Conservation (phyloP, 2,888 invertebrate genomes). For the Proisotoma minuta region DNA sequence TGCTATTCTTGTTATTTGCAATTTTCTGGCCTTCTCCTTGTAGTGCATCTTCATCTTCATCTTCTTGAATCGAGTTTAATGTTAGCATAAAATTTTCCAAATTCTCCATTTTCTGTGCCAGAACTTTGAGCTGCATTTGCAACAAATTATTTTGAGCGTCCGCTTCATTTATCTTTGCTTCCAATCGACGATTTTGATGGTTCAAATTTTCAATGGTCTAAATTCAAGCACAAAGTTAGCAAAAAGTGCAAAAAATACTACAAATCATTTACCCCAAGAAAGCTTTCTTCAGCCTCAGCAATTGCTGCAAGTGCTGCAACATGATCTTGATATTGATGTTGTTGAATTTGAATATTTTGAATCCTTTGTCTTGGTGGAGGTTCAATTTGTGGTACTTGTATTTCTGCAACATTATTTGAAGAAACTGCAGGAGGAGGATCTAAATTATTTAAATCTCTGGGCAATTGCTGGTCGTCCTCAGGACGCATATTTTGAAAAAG, state of each 20-base stretch:
- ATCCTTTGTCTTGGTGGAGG: not conserved
- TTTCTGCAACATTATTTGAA: no score
- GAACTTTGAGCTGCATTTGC: conserved; percentile 27
- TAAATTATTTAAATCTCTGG: no score
- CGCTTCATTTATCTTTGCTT: conserved; percentile 26
- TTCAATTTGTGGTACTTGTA: no score
- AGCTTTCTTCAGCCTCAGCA: conserved; percentile 11
- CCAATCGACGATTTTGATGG: conserved; percentile 21
- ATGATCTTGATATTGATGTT: conserved; percentile 5
- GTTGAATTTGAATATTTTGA: not conserved
- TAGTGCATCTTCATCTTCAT: not conserved
- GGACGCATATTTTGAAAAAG: no score
- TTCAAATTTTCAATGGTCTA: conserved; percentile 24
- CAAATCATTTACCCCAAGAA: conserved; percentile 7
- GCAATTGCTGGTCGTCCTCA: no score
- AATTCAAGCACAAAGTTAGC: no score
- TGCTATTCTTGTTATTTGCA: not conserved
- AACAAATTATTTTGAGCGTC: conserved; percentile 32
- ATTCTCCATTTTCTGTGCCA: conserved; percentile 31
- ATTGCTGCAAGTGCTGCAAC: conserved; percentile 8
- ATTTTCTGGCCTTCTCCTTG: not conserved
- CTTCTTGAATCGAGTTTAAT: conserved; percentile 20
- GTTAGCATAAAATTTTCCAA: conserved; percentile 26
- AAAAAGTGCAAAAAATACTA: not conserved
- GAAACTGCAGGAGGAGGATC: no score